Percentiles rank a stretch among this genome's conserved stretches.
Evolutionary conservation across 2,888 invertebrate genomes (phyloP).

Genomic region (Chrysomela aeneicollis): DNA sequence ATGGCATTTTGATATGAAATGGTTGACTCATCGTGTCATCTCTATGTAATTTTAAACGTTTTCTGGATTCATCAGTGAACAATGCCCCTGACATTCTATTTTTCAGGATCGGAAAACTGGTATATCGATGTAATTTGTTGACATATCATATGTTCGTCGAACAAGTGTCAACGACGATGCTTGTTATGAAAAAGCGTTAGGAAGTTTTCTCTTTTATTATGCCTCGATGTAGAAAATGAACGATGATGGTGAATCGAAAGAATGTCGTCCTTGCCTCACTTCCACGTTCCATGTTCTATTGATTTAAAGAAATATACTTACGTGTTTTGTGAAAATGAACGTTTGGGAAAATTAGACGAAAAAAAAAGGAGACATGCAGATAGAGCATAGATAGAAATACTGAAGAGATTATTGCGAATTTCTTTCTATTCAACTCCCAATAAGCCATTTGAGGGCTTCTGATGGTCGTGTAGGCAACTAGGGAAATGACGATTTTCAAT

Average conservation of each 20-base stretch:
- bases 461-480: no score
- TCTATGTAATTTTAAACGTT: background rate
- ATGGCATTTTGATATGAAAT: no score
- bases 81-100: background rate
- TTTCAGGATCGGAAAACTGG: background rate
- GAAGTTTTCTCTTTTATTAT: no score
- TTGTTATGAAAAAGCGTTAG: background rate
- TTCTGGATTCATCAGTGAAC: background rate
- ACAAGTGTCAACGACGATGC: background rate
- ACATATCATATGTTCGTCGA: background rate
- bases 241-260: background rate
- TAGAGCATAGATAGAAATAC: background rate
- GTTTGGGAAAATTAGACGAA: background rate
- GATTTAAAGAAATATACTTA: background rate
- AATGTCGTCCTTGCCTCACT: background rate
- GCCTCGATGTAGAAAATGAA: background rate
- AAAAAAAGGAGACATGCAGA: background rate
- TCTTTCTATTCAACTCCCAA: no score
- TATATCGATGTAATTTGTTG: background rate
- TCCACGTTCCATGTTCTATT: background rate
- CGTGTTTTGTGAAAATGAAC: background rate
- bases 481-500: no score
- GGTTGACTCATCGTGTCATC: no score
- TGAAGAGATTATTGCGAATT: background rate
- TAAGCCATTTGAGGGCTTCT: no score